Base-by-base conservation (phyloP, 2,797 vertebrate genomes). In the Iguana delicatissima region DNA sequence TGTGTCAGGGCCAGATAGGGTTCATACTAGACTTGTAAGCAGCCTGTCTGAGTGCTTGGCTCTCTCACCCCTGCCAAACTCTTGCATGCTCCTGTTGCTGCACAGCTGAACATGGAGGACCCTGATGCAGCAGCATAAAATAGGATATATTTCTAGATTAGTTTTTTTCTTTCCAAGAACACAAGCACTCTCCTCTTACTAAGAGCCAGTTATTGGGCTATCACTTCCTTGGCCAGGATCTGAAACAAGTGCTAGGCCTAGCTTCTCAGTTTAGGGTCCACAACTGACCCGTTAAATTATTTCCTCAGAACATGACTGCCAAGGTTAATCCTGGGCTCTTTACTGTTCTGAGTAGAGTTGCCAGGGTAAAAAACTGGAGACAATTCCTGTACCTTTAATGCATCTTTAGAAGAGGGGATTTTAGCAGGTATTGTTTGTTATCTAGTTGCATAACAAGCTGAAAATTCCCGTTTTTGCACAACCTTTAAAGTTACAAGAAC, bases 41-140 rank as follows among this genome's bases (percentile, higher is more conserved):
- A 83, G 57, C 29, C 81, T 62, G 38, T 46, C 46, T 79, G 64
- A 79, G 57, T n/a, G 62, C 32, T 77, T 74, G 55, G 46, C 35
- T 55, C 50, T 79, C 16, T 50, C 80, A 38, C 8, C 7, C 77
- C n/a, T 42, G 77, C 46, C 67, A 85, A 88, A 69, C 8, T 50
- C 29, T 87, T 90, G 42, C 13, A 64, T 52, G 8, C 20, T 64
- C 67, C 38, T 0, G 8, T 74, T 50, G 77, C 26, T 69, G 57
- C 85, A 87, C 86, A 91, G n/a, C 42, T 57, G 26, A 64, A 55
- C 4, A 74, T 72, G 16, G 29, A 16, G 57, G n/a, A 76, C 42
- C 32, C 29, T 24, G 57, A 64, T 29, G 50, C 42, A 42, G 79
- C 1, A 62, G 35, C 0, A 0, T 0, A n/a, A 2, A 29, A 0